Evolutionary conservation across 2,888 invertebrate species (phyloP), one percentile per base, ranked within the genome.

Genomic region (Escarpia spicata): DNA sequence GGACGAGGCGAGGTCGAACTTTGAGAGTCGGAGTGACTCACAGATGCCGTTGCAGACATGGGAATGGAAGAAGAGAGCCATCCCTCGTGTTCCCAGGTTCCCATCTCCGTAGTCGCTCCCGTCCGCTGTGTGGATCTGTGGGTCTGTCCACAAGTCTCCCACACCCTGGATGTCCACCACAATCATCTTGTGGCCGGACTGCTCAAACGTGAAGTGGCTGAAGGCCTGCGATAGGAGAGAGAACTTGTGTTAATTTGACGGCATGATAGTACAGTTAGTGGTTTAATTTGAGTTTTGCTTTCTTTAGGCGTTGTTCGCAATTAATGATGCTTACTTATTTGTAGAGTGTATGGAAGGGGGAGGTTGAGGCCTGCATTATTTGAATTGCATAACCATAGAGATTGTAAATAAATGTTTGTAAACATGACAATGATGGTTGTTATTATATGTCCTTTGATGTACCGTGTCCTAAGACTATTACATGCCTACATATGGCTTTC

Each of bases 161-260:
- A 97, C 97, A 31, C 97, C 97, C 95, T 97, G 97, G 92, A 97
- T 96, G 95, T 97, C 97, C 60, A 97, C 97, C 6, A 97, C 97
- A 93, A 97, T 97, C 95, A 97, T 94, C 95, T 97, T 97, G 95
- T 97, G 97, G 10, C 97, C 97, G n/a, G 97, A 97, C 92, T 97
- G 95, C 95, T 97, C 97, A 96, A 97, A 97, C 2, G 97, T 97
- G 95, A 97, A 97, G 95, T 97, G 97, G 94, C 97, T 97, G 95
- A 97, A 97, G 19, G 97, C 97, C 96, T 97, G 95, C 44, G 94
- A 93, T 60, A 90, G n/a, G 6, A 15, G 6, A 75, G 3, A 26
- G 26, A 15, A 75, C 2, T 26, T 75, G 19, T 75, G n/a, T 75
- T 75, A 75, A 26, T 75, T 75, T 2, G 75, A 75, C 26, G n/a